Conservation (phyloP, 2,888 invertebrate genomes). For the Bembecia ichneumoniformis region DNA sequence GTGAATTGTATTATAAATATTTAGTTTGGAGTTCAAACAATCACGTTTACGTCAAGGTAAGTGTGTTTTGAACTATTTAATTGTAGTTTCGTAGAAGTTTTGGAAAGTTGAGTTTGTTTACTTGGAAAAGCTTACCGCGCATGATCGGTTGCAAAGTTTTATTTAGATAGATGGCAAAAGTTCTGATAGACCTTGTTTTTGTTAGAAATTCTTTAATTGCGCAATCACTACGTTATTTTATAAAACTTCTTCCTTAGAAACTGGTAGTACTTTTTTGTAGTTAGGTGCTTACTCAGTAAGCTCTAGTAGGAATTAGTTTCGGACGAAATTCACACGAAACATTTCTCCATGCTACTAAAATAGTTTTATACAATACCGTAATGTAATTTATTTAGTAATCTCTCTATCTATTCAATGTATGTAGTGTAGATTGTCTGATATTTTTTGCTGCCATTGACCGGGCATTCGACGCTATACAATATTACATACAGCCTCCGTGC, state of each 20-base stretch:
- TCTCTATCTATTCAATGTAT: not conserved
- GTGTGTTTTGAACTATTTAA: conserved; percentile 17
- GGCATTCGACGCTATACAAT: conserved; percentile 24
- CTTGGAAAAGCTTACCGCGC: conserved; percentile 43
- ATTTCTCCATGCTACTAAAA: no score
- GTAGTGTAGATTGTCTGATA: conserved; percentile 6
- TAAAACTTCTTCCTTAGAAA: no score
- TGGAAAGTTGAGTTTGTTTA: conserved; percentile 55
- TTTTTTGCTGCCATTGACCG: conserved; percentile 40
- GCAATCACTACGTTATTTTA: no score
- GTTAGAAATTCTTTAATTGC: not conserved
- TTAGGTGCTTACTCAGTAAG: no score
- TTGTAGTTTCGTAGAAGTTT: conserved; percentile 36
- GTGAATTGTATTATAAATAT: conserved; percentile 49
- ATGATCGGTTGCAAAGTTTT: conserved; percentile 32
- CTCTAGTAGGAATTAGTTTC: no score
- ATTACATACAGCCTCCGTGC: conserved; percentile 3
- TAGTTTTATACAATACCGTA: not conserved
- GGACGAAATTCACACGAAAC: no score
- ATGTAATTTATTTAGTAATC: not conserved
- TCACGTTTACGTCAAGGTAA: conserved; percentile 41
- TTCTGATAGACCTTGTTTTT: conserved; percentile 10
- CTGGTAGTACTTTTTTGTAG: no score
- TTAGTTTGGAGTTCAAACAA: conserved; percentile 37
- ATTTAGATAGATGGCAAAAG: conserved; percentile 12